Evolutionary conservation across 2,113 vertebrate genomes (phyloP).

Genomic region (Verasper variegatus): DNA sequence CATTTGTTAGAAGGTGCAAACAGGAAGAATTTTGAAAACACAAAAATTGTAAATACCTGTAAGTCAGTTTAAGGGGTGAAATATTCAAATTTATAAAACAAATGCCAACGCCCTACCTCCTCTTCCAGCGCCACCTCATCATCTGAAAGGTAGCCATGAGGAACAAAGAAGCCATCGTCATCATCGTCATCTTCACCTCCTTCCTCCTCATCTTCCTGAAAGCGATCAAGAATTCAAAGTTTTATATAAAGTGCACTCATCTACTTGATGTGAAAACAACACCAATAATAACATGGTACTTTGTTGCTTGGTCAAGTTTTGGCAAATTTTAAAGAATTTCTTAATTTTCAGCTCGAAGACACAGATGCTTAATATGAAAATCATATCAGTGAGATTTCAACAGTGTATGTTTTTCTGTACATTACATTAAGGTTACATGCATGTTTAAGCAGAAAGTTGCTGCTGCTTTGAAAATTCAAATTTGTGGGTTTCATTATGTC

Average conservation of each 20-base stretch:
- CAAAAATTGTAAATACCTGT: background rate
- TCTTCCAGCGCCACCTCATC: slow-evolving; percentile 93
- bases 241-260: background rate
- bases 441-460: no score
- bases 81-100: background rate
- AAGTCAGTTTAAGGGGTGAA: background rate
- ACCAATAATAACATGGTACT: background rate
- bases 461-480: no score
- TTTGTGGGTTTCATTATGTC: no score
- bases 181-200: slow-evolving; percentile 91
- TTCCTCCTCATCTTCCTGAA: slow-evolving; percentile 91
- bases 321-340: no score
- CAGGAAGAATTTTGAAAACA: background rate
- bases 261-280: background rate
- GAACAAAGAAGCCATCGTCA: slow-evolving; percentile 97
- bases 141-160: slow-evolving; percentile 97
- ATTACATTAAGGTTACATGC: no score
- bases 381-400: no score
- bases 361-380: no score
- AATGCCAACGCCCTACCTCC: slow-evolving; percentile 72
- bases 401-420: no score
- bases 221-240: background rate
- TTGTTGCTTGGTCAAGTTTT: no score
- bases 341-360: no score
- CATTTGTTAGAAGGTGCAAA: background rate